Evolutionary conservation across 1,140 invertebrate species (phyloP).

Genomic region (Parapsyche elsis): DNA sequence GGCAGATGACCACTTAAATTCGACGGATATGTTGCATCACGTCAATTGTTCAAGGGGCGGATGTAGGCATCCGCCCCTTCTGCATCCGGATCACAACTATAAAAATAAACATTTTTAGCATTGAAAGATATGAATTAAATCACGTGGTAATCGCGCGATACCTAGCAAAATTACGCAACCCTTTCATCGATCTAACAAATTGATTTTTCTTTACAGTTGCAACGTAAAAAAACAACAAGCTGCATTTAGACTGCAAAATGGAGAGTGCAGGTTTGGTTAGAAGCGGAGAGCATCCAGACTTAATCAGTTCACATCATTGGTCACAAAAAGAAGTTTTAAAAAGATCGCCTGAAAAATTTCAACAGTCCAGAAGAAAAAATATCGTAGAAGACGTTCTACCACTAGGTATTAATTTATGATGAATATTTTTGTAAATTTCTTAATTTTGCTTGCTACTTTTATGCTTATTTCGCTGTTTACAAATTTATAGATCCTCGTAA

Average conservation of each 20-base stretch:
- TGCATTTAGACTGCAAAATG: background rate
- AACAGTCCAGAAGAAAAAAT: slow-evolving; percentile 19
- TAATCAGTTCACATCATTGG: slow-evolving; percentile 37
- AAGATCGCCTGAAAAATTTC: background rate
- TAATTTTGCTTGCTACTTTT: no score
- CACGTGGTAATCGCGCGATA: no score
- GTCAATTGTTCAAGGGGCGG: slow-evolving; percentile 16
- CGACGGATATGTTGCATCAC: slow-evolving; percentile 21
- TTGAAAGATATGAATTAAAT: background rate
- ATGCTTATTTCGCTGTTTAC: background rate
- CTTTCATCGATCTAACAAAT: no score
- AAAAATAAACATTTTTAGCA: background rate
- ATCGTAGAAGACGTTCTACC: slow-evolving; percentile 1
- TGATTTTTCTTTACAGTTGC: background rate
- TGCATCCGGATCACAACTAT: background rate
- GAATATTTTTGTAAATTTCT: background rate
- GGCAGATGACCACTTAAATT: slow-evolving; percentile 24
- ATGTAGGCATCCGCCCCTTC: slow-evolving; percentile 2
- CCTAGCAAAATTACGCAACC: no score
- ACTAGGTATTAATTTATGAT: slow-evolving; percentile 7
- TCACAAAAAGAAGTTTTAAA: slow-evolving; percentile 20
- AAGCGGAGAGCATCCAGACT: slow-evolving; percentile 18
- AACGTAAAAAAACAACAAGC: background rate
- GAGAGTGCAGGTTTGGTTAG: slow-evolving; percentile 37
- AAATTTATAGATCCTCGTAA: slow-evolving; percentile 72